Percentiles rank a stretch among this genome's conserved stretches.
These are phyloP conservation scores for Oscheius sp. DNA, from an alignment of 2,888 invertebrate genomes.

Conservation along the genomic window DNA sequence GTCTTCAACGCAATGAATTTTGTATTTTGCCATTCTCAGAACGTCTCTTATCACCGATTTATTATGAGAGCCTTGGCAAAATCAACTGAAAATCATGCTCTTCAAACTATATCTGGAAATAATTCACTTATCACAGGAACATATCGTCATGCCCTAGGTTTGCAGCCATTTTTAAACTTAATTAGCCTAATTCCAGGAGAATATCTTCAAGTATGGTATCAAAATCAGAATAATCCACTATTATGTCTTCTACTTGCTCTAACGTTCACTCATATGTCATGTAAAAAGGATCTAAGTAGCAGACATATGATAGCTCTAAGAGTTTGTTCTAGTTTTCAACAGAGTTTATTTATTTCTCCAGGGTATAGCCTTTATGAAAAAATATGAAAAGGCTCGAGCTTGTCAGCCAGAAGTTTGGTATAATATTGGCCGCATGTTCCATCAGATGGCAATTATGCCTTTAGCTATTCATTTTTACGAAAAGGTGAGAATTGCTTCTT, in stretches of 20 bases:
- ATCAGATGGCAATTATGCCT: constrained; percentile 63
- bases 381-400: constrained; percentile 55
- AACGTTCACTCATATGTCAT: constrained; percentile 68
- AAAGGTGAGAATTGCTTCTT: constrained; percentile 32
- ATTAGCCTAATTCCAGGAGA: constrained; percentile 62
- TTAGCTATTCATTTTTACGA: constrained; percentile 65
- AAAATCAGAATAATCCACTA: constrained; percentile 53
- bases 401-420: constrained; percentile 57
- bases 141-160: constrained; percentile 62
- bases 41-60: constrained; percentile 64
- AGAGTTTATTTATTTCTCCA: constrained; percentile 34
- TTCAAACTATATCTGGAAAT: constrained; percentile 67
- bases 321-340: constrained; percentile 31
- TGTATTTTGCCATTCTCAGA: constrained; percentile 66
- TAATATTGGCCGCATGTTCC: constrained; percentile 66
- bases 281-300: constrained; percentile 67
- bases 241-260: constrained; percentile 63
- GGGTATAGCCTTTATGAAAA: constrained; percentile 64
- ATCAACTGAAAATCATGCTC: constrained; percentile 57
- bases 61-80: constrained; percentile 64
- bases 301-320: constrained; percentile 61
- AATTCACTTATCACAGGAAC: constrained; percentile 68
- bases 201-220: constrained; percentile 62
- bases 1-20: constrained; percentile 67
- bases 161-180: not conserved